Percentiles rank a stretch among this genome's conserved stretches.
Evolutionary conservation across 2,797 vertebrate genomes (phyloP).

Genomic region (Falco peregrinus): DNA sequence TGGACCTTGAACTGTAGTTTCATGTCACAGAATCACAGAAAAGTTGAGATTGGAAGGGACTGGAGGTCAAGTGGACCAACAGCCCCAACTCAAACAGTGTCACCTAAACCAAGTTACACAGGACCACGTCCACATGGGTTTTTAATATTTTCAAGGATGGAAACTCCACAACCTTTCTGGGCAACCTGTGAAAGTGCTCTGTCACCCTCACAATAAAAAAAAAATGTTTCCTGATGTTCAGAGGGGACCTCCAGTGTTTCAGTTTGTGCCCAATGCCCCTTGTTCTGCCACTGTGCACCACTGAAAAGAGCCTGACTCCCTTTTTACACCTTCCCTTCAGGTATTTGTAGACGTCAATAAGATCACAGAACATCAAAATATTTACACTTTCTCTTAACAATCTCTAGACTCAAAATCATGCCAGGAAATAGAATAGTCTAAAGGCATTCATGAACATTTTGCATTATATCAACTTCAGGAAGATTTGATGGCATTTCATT

Average conservation of each 20-base stretch:
- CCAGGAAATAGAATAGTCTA: neutral
- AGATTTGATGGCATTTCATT: neutral
- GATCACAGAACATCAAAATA: slow-evolving; percentile 9
- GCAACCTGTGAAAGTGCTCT: neutral
- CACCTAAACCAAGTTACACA: neutral
- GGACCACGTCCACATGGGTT: neutral
- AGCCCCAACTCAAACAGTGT: neutral
- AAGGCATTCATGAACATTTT: neutral
- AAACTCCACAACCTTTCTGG: neutral
- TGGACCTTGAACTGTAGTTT: neutral
- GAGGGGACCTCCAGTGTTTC: neutral
- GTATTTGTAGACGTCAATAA: no score
- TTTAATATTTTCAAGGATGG: neutral
- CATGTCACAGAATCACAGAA: neutral
- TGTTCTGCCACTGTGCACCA: neutral
- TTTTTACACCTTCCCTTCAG: no score
- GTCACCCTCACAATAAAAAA: neutral
- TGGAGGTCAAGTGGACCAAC: neutral
- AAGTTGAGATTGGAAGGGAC: neutral
- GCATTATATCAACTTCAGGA: neutral
- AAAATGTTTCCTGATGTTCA: neutral
- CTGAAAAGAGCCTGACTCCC: no score
- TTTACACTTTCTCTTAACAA: slow-evolving; percentile 26
- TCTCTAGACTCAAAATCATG: neutral
- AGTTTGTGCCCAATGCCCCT: neutral